Evolutionary conservation across 2,888 invertebrate genomes (phyloP).

Genomic region (Agriopis aurantiaria): DNA sequence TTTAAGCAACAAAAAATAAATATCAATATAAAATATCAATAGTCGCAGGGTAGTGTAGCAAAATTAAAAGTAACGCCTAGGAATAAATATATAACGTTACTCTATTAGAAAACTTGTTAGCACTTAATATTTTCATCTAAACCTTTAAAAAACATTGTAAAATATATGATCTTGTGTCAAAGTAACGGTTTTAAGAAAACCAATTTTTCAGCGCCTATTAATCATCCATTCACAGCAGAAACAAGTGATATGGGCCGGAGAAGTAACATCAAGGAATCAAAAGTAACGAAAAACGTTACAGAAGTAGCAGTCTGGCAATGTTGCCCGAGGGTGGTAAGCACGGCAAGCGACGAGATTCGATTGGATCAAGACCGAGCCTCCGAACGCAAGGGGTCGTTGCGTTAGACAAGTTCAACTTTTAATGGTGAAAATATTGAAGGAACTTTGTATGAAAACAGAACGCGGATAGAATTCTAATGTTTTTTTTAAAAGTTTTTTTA

Average conservation of each 20-base stretch:
- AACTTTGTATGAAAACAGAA: conserved; percentile 25
- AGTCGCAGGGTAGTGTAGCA: background rate
- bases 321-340: conserved; percentile 16
- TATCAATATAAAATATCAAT: no score
- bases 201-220: no score
- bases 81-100: background rate
- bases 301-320: background rate
- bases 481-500: background rate
- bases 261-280: background rate
- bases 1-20: no score
- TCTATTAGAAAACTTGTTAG: no score
- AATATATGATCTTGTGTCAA: no score
- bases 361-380: conserved; percentile 27
- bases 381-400: conserved; percentile 40
- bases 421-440: conserved; percentile 44
- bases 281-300: conserved; percentile 3
- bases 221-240: no score
- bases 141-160: no score
- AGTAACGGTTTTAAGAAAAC: no score
- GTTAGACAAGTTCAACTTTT: conserved; percentile 45
- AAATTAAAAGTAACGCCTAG: background rate
- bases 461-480: background rate
- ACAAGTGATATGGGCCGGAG: no score
- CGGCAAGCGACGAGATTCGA: conserved; percentile 31
- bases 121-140: no score